A percentile compares a stretch with the other conserved stretches of the same genome.
Evolutionary conservation across 2,797 vertebrate species (phyloP).

Genomic region (Australoheros facetus): DNA sequence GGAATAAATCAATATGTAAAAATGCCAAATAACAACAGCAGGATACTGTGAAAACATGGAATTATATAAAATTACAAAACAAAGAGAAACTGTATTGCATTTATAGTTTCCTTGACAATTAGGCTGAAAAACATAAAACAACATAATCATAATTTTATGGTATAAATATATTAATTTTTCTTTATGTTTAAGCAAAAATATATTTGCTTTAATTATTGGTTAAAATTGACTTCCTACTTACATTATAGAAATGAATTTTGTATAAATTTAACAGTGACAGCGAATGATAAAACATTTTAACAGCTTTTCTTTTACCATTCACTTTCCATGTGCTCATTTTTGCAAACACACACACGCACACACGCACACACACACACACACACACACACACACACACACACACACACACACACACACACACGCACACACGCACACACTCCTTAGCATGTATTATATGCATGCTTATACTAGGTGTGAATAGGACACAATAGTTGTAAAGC

Average conservation of each 20-base stretch:
- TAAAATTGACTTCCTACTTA: too few species aligned
- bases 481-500: constrained; percentile 50
- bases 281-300: neutral
- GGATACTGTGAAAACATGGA: constrained; percentile 16
- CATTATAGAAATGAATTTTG: too few species aligned
- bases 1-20: constrained; percentile 64
- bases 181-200: neutral
- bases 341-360: constrained; percentile 2
- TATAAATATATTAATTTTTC: neutral
- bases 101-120: neutral
- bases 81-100: neutral
- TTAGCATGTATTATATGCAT: constrained; percentile 41
- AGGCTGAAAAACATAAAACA: neutral
- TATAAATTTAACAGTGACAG: too few species aligned
- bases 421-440: neutral
- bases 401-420: constrained; percentile 5
- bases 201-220: too few species aligned
- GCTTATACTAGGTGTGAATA: constrained; percentile 77
- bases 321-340: neutral
- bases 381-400: neutral
- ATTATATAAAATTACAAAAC: neutral
- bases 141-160: neutral
- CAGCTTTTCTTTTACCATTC: neutral
- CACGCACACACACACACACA: neutral
- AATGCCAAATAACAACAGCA: constrained; percentile 39